phyloP scores from a whole-genome alignment of 2,113 vertebrate species.

The Ailuropoda melanoleuca region DNA sequence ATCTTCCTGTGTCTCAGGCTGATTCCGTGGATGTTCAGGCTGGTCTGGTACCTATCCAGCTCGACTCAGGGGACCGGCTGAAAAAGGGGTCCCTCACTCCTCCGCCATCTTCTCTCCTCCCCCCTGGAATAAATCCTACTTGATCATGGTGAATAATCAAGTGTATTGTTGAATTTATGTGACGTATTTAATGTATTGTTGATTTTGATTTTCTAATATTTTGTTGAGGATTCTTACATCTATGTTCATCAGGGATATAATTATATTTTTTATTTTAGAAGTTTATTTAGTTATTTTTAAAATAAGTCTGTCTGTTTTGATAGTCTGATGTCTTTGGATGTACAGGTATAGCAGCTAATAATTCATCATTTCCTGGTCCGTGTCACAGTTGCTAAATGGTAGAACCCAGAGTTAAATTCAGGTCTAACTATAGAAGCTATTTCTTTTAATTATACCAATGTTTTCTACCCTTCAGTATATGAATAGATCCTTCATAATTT shows the following conservation, averaged over 20 bases:
- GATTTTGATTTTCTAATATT: neutral
- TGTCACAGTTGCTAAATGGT: neutral
- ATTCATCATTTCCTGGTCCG: neutral
- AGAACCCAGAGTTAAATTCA: neutral
- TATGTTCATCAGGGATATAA: neutral
- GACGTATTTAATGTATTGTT: neutral
- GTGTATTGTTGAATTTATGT: neutral
- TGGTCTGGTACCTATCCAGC: too few relatives aligned
- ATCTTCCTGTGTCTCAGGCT: too few relatives aligned
- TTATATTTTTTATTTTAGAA: slow-evolving; percentile 8
- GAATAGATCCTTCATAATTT: neutral
- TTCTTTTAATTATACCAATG: neutral
- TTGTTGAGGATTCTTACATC: neutral
- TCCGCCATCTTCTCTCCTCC: too few relatives aligned
- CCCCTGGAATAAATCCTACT: neutral
- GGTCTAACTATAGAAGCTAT: neutral
- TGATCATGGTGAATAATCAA: neutral
- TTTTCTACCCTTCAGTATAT: neutral
- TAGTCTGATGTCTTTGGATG: neutral
- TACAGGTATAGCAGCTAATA: neutral
- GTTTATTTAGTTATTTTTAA: neutral
- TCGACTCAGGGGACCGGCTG: too few relatives aligned
- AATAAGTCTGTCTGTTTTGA: neutral
- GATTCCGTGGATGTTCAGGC: too few relatives aligned
- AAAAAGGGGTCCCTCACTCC: too few relatives aligned